Base-by-base conservation (phyloP, 2,113 vertebrate genomes). In the Anolis carolinensis region DNA sequence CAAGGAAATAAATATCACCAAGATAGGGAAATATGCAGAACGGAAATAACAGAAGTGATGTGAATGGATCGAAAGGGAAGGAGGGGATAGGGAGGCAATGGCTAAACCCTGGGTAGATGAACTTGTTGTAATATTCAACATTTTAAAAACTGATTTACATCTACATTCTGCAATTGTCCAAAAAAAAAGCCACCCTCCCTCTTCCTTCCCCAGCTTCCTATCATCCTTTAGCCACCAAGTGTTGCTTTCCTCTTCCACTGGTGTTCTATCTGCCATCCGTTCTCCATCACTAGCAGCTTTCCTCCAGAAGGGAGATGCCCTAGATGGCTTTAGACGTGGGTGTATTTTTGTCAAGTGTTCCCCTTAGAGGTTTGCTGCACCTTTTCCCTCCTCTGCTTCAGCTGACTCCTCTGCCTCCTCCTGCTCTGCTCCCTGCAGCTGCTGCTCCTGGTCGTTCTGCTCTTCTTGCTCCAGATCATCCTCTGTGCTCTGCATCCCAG, bases 311-410 rank as follows among this genome's bases (percentile, higher is more conserved):
- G 93, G 92, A 67, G 71, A 68, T 30, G 25, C 55, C 13, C 55
- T 90, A 86, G 94, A 85, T 10, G 93, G 89, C 82, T 93, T 93
- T 95, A 93, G 65, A 5, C 79, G 92, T 92, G 89, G 92, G 87
- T 86, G 0, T 4, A 25, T 30, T 87, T 84, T 91, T 88, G 92
- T 92, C 92, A 88, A n/a, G 93, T 87, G 87, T 83, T 94, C 91
- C 95, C 95, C 93, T 95, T 83, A 95, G 94, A 95, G 95, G 90
- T 89, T 88, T 96, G 95, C 93, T 95, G 96, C 96, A 95, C 95
- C 94, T 96, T 96, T 96, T 95, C 96, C 95, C 94, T 94, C 95
- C 82, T 95, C 62, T 92, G 95, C 95, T 93, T 92, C 91, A 90
- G 91, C 92, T 89, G 94, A 92, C 94, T 93, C 92, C 87, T 96